Evolutionary conservation across 2,888 invertebrate species (phyloP).

Genomic region (Dynastes maya): DNA sequence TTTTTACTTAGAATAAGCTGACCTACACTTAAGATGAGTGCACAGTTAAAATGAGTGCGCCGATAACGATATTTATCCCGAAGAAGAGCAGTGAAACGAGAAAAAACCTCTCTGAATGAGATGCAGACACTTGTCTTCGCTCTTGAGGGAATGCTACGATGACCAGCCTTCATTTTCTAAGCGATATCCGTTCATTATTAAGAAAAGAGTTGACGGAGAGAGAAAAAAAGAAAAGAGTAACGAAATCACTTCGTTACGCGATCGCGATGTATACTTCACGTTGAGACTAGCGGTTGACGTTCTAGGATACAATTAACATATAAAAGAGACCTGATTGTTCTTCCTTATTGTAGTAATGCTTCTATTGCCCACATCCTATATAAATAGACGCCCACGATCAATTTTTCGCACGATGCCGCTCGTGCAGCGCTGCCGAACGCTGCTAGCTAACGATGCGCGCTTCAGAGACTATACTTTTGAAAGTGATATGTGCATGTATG

Average conservation of each 20-base stretch:
- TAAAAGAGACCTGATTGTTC: slow-evolving; percentile 59
- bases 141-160: too few relatives aligned
- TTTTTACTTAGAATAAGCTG: too few relatives aligned
- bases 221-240: neutral
- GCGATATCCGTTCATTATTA: too few relatives aligned
- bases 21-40: too few relatives aligned
- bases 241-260: slow-evolving; percentile 17
- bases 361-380: slow-evolving; percentile 59
- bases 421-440: slow-evolving; percentile 16
- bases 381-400: slow-evolving; percentile 51
- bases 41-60: too few relatives aligned
- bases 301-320: slow-evolving; percentile 57
- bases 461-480: neutral
- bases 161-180: too few relatives aligned
- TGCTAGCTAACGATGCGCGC: neutral
- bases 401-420: slow-evolving; percentile 51
- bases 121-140: too few relatives aligned
- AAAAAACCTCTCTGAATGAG: too few relatives aligned
- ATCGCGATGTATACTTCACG: slow-evolving; percentile 18
- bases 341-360: slow-evolving; percentile 59
- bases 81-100: too few relatives aligned
- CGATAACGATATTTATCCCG: too few relatives aligned
- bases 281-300: slow-evolving; percentile 40
- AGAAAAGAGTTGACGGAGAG: too few relatives aligned
- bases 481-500: too few relatives aligned